A percentile compares a stretch with the other conserved stretches of the same genome.
These are phyloP conservation scores for Onchidella celtica DNA, from an alignment of 2,888 invertebrate species.

Conservation along the genomic window DNA sequence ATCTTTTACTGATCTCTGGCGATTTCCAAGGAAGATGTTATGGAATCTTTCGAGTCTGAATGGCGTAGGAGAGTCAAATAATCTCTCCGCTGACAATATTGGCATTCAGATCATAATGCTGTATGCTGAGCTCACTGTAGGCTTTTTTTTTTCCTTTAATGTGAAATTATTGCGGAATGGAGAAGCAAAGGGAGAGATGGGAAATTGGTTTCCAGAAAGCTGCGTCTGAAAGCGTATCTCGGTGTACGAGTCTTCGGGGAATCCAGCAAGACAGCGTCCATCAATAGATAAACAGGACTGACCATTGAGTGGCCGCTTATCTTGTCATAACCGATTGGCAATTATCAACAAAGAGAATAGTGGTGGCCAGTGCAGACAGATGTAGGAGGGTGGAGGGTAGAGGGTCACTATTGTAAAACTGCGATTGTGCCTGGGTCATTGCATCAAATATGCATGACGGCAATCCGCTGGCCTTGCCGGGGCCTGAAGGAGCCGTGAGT, in stretches of 20 bases:
- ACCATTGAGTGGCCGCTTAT: constrained; percentile 1
- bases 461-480: neutral
- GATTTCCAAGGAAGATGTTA: too few relatives aligned
- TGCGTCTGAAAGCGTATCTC: too few relatives aligned
- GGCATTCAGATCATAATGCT: too few relatives aligned
- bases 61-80: too few relatives aligned
- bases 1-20: too few relatives aligned
- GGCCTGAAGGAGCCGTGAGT: neutral
- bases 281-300: constrained; percentile 26
- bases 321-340: constrained; percentile 19
- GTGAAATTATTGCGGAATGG: too few relatives aligned
- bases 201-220: too few relatives aligned
- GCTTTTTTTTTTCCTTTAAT: too few relatives aligned
- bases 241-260: neutral
- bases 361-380: neutral
- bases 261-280: neutral
- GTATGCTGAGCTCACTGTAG: too few relatives aligned
- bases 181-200: too few relatives aligned
- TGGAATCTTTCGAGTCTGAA: too few relatives aligned
- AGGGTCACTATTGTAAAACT: neutral
- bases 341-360: constrained; percentile 30
- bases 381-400: neutral
- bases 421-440: neutral
- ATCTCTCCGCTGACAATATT: too few relatives aligned
- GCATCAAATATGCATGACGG: constrained; percentile 35